phyloP scores from a whole-genome alignment of 2,113 vertebrate genomes.

The Pleuronectes platessa region DNA sequence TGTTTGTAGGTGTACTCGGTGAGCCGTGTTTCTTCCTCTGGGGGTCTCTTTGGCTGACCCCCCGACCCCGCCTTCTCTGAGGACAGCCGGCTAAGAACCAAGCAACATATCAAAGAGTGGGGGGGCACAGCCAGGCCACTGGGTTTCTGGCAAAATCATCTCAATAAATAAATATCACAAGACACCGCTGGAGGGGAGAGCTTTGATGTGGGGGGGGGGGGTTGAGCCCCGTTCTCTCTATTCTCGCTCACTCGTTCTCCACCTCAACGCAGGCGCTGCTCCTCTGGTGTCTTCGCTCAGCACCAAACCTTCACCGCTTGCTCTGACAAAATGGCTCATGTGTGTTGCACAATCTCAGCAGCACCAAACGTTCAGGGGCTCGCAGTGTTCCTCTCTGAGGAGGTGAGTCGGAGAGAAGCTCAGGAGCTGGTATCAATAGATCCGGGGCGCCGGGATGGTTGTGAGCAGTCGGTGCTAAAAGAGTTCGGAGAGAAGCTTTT shows the following conservation, averaged over 20 bases:
- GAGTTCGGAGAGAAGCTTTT: slow-evolving; percentile 37
- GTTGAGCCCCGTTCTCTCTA: slow-evolving; percentile 75
- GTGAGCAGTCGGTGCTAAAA: slow-evolving; percentile 28
- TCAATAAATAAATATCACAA: slow-evolving; percentile 86
- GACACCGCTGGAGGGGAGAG: slow-evolving; percentile 77
- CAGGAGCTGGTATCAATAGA: slow-evolving; percentile 64
- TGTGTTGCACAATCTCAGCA: slow-evolving; percentile 59
- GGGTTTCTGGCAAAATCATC: slow-evolving; percentile 84
- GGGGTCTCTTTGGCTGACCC: slow-evolving; percentile 77
- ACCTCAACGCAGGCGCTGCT: slow-evolving; percentile 69
- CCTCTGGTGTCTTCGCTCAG: slow-evolving; percentile 72
- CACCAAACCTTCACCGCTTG: slow-evolving; percentile 69
- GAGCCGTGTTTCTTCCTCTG: slow-evolving; percentile 71
- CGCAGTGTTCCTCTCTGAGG: slow-evolving; percentile 61
- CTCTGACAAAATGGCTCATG: slow-evolving; percentile 78
- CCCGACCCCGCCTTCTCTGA: slow-evolving; percentile 69
- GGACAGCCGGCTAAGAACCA: slow-evolving; percentile 79
- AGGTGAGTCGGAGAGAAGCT: slow-evolving; percentile 60
- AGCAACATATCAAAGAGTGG: slow-evolving; percentile 82
- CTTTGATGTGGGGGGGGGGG: slow-evolving; percentile 81
- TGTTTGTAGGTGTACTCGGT: slow-evolving; percentile 73
- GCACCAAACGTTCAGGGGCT: slow-evolving; percentile 61
- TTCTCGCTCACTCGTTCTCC: slow-evolving; percentile 71
- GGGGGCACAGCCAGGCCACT: slow-evolving; percentile 75
- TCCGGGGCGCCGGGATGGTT: slow-evolving; percentile 50